Conservation (phyloP, 1,140 invertebrate species). For the Scylla paramamosain region DNA sequence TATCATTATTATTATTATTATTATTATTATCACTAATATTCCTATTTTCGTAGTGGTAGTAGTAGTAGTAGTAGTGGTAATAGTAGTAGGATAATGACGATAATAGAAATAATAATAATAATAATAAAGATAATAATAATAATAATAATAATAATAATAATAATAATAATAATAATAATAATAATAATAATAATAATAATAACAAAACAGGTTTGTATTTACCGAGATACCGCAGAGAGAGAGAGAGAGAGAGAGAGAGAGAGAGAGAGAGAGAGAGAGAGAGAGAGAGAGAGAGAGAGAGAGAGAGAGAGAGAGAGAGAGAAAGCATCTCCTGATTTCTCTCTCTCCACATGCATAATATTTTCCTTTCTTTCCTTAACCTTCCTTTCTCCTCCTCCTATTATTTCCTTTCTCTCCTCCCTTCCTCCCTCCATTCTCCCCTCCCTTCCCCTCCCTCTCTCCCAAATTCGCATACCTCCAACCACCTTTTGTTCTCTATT, state of each 20-base stretch:
- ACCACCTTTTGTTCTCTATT: too few relatives aligned
- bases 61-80: too few relatives aligned
- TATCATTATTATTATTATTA: not conserved
- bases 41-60: too few relatives aligned
- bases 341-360: not conserved
- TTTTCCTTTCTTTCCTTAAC: not conserved
- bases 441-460: not conserved
- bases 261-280: too few relatives aligned
- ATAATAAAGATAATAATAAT: too few relatives aligned
- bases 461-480: not conserved
- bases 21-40: not conserved
- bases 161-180: slow-evolving; percentile 24
- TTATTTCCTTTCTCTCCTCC: not conserved
- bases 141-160: too few relatives aligned
- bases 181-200: not conserved
- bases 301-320: not conserved
- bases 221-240: too few relatives aligned
- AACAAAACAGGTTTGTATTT: too few relatives aligned
- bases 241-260: too few relatives aligned
- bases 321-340: not conserved
- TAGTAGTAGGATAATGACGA: too few relatives aligned
- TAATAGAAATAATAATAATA: too few relatives aligned
- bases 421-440: not conserved
- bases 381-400: not conserved
- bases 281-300: not conserved